phyloP scores from a whole-genome alignment of 2,113 vertebrate species.

The Tenrec ecaudatus region DNA sequence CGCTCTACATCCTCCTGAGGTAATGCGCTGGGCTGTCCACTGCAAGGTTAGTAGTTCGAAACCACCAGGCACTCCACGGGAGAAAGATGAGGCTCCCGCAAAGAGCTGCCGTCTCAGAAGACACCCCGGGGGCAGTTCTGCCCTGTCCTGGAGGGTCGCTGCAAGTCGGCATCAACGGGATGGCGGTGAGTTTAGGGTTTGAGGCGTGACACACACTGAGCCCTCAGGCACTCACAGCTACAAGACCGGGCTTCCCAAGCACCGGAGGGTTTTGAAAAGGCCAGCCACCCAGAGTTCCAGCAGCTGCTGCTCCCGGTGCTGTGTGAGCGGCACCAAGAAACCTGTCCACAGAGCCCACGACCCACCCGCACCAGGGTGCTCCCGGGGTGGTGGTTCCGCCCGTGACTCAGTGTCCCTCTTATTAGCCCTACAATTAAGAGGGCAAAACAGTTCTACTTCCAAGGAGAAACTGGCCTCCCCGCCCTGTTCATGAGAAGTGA shows the following conservation, averaged over 20 bases:
- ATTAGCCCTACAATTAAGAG: background rate
- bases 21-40: background rate
- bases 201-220: background rate
- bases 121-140: no score
- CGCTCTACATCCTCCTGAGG: background rate
- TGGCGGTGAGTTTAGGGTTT: no score
- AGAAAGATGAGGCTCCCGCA: no score
- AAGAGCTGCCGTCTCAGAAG: no score
- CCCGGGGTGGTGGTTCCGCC: background rate
- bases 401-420: background rate
- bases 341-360: background rate
- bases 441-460: constrained; percentile 9
- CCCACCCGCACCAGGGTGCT: background rate
- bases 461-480: background rate
- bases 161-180: no score
- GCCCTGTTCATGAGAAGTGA: background rate
- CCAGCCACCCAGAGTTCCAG: background rate
- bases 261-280: no score
- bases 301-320: rapidly evolving
- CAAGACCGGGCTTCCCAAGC: rapidly evolving
- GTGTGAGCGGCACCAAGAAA: background rate
- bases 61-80: no score
- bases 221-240: background rate
- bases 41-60: no score
- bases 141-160: no score